These are phyloP conservation scores for Drosophila subsilvestris DNA, from an alignment of 2,888 invertebrate genomes.

Conservation along the genomic window DNA sequence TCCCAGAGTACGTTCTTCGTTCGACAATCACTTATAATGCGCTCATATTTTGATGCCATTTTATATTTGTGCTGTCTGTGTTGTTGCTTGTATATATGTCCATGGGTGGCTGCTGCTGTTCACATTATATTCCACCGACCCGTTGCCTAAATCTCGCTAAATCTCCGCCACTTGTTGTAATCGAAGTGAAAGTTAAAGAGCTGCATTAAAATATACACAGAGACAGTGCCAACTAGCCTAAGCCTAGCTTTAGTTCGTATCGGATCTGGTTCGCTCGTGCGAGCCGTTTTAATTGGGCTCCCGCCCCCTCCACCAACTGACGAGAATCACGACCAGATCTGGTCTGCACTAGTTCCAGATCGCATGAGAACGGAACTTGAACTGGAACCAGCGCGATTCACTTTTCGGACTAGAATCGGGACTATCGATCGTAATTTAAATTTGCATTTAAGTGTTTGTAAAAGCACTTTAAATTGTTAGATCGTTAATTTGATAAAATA, in stretches of 20 bases:
- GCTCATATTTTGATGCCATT: conserved; percentile 88
- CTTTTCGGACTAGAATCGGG: not conserved
- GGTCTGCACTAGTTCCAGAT: conserved; percentile 28
- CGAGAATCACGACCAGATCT: not conserved
- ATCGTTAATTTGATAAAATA: too few species aligned
- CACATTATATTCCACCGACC: conserved; percentile 13
- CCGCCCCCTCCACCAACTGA: conserved; percentile 1
- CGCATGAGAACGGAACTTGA: not conserved
- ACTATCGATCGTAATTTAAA: not conserved
- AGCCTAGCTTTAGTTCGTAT: conserved; percentile 28
- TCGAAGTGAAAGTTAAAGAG: conserved; percentile 48
- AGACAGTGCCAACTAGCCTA: conserved; percentile 44
- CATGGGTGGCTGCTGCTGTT: conserved; percentile 7
- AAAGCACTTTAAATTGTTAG: too few species aligned
- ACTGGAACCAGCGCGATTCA: not conserved
- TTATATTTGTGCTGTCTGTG: conserved; percentile 1
- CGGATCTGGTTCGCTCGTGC: conserved; percentile 17
- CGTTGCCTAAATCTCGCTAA: conserved; percentile 2
- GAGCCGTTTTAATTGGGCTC: conserved; percentile 29
- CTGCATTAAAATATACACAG: conserved; percentile 37
- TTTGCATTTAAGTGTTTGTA: not conserved
- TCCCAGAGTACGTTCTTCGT: conserved; percentile 93
- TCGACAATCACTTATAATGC: conserved; percentile 91
- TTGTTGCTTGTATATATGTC: conserved; percentile 4
- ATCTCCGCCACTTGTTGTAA: conserved; percentile 17